phyloP scores from a whole-genome alignment of 2,888 invertebrate species.

The Masnerella sp. region DNA sequence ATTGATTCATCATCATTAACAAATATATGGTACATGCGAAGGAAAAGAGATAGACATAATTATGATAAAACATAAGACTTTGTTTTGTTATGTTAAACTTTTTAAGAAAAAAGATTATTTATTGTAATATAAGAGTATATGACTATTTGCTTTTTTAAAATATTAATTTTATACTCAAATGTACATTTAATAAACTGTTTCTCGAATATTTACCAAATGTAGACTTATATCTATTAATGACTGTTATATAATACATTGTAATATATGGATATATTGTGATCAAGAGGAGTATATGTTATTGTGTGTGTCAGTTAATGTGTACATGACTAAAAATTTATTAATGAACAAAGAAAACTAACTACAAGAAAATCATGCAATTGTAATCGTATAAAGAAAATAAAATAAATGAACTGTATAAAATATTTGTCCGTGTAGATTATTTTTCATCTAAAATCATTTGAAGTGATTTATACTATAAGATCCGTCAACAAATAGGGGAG shows the following conservation, averaged over 20 bases:
- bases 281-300: conserved; percentile 55
- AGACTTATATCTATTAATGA: conserved; percentile 56
- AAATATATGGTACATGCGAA: conserved; percentile 42
- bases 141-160: conserved; percentile 54
- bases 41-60: conserved; percentile 49
- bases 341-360: conserved; percentile 50
- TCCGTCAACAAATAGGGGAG: too few relatives aligned
- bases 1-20: conserved; percentile 50
- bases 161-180: conserved; percentile 57
- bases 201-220: conserved; percentile 48
- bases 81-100: conserved; percentile 41
- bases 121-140: conserved; percentile 51
- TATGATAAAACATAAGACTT: conserved; percentile 40
- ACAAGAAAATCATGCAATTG: conserved; percentile 51
- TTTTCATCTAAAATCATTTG: too few relatives aligned
- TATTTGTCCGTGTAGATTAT: too few relatives aligned
- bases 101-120: conserved; percentile 37
- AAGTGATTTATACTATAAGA: too few relatives aligned
- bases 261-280: conserved; percentile 57
- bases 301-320: conserved; percentile 57
- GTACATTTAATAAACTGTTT: conserved; percentile 55
- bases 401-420: conserved; percentile 59
- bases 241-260: conserved; percentile 55
- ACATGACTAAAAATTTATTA: conserved; percentile 59
- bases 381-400: conserved; percentile 52